Evolutionary conservation across 2,888 invertebrate species (phyloP), one percentile per base, ranked within the genome.

Genomic region (Timandra comae): DNA sequence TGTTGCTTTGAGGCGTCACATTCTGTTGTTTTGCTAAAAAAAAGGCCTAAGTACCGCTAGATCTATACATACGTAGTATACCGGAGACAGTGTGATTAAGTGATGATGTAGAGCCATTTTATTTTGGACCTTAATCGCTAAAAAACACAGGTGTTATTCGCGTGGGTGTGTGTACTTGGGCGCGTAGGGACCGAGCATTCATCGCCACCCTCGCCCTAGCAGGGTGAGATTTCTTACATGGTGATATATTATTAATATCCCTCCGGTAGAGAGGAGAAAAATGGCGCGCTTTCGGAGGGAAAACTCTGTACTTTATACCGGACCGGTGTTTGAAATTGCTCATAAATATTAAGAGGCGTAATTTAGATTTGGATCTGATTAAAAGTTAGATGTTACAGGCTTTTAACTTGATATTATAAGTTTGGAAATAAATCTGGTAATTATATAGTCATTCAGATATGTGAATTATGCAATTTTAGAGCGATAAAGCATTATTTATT

Each of bases 1-100:
- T 84, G 80, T 84, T 82, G 80, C 48, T 73, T 60, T 68, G 72
- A 78, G 73, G 80, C 79, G 78, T 81, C 79, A 78, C 75, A 70
- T 44, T 49, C 63, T 60, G 63, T 65, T 69, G 68, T 56, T 67
- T 64, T 61, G 52, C 60, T 55, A 30, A 62, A 74, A 79, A 76
- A 80, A 80, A 72, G 63, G 70, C 69, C 66, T 77, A 82, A 81
- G 80, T 76, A 73, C 70, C 60, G 52, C 55, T 61, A 65, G 70
- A 69, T 66, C 46, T 74, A 72, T 73, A 76, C 75, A 68, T 76
- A 78, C 65, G 63, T 76, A 77, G 71, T 70, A 75, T 69, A 66
- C 63, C 54, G 63, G 63, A 69, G 71, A 70, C 71, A 66, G 61
- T 63, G 79, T 80, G 80, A 80, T 79, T 79, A 79, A 77, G 74